Evolutionary conservation across 2,888 invertebrate species (phyloP).

Genomic region (Lasioglossum zephyrum): DNA sequence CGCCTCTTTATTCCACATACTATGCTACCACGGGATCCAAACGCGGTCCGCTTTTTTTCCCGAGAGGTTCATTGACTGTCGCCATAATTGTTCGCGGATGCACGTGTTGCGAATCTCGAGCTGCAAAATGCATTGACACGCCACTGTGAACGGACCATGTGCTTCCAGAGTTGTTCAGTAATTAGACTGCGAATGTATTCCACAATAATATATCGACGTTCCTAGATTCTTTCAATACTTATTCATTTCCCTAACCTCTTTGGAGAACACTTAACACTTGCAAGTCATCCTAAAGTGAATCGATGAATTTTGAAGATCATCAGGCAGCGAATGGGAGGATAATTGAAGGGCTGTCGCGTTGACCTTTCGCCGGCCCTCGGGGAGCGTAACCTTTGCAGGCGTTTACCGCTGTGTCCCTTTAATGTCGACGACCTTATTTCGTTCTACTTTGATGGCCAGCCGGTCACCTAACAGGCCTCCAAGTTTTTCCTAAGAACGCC

Average conservation of each 20-base stretch:
- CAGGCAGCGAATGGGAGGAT: neutral
- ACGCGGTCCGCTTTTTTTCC: neutral
- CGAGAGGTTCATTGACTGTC: neutral
- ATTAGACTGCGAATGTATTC: neutral
- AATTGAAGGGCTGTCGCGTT: constrained; percentile 58
- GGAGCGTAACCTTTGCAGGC: constrained; percentile 57
- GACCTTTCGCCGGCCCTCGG: constrained; percentile 65
- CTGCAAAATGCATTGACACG: neutral
- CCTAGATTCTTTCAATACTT: too few relatives aligned
- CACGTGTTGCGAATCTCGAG: neutral
- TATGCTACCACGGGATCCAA: neutral
- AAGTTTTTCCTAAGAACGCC: neutral
- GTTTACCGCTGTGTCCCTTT: constrained; percentile 51
- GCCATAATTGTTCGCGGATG: neutral
- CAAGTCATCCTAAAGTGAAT: neutral
- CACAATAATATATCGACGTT: too few relatives aligned
- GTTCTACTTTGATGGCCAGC: constrained; percentile 12
- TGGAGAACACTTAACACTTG: neutral
- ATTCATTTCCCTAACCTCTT: neutral
- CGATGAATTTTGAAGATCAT: neutral
- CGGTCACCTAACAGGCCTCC: constrained; percentile 14
- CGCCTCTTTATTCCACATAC: neutral
- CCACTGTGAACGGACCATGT: neutral
- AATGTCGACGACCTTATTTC: constrained; percentile 50
- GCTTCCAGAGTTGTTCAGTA: neutral